Evolutionary conservation across 1,140 invertebrate genomes (phyloP).

Genomic region (Saccostrea cuccullata): DNA sequence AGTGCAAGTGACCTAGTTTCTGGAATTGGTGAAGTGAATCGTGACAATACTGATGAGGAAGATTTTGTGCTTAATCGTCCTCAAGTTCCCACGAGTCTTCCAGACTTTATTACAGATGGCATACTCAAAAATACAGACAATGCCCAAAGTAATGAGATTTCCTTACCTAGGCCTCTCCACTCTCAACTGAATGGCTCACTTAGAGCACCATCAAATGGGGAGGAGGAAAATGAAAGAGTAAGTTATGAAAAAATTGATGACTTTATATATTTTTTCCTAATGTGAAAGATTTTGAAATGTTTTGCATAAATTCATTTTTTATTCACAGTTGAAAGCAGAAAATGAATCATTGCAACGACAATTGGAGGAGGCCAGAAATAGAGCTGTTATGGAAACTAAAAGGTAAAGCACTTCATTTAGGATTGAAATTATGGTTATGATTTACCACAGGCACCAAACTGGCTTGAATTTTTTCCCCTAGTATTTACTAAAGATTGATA

Average conservation of each 20-base stretch:
- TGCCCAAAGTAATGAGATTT: constrained; percentile 24
- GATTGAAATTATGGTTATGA: no score
- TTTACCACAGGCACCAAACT: no score
- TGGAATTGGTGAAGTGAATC: constrained; percentile 26
- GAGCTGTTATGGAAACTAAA: constrained; percentile 50
- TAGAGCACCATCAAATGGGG: neutral
- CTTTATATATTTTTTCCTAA: neutral
- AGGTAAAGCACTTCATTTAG: constrained; percentile 38
- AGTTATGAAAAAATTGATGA: neutral
- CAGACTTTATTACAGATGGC: constrained; percentile 73
- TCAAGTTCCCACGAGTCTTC: constrained; percentile 54
- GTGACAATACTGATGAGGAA: neutral
- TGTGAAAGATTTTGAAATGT: neutral
- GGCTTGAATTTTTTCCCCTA: no score
- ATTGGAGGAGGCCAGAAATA: constrained; percentile 54
- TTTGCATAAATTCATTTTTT: neutral
- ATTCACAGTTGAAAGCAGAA: neutral
- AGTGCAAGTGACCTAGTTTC: neutral
- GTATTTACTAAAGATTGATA: no score
- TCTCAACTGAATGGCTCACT: neutral
- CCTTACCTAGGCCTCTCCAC: neutral
- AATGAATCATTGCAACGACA: constrained; percentile 13
- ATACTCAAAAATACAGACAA: constrained; percentile 55
- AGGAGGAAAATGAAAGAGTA: constrained; percentile 2
- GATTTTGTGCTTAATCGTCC: neutral